Percentiles rank a stretch among this genome's conserved stretches.
Conservation (phyloP, 2,113 vertebrate species). For the Morone saxatilis region DNA sequence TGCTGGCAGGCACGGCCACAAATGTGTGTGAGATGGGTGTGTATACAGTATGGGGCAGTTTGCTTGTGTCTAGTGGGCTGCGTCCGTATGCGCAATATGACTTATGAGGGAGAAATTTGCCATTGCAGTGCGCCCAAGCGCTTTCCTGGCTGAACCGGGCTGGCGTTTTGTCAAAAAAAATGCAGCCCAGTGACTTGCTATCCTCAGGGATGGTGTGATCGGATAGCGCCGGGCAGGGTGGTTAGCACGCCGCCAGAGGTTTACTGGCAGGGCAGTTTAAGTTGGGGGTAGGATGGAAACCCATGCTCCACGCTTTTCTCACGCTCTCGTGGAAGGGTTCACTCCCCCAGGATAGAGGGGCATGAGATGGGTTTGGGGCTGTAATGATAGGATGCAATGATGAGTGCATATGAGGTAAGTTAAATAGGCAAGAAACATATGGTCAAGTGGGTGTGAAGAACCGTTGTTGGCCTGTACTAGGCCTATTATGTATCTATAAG, state of each 20-base stretch:
- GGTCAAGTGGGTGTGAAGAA: not conserved
- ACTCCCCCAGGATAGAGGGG: constrained; percentile 2
- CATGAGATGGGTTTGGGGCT: not conserved
- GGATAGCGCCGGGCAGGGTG: not conserved
- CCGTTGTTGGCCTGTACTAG: not conserved
- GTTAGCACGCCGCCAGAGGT: constrained; percentile 18
- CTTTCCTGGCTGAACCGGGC: constrained; percentile 64
- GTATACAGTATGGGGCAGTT: not conserved
- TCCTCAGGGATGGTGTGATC: constrained; percentile 38
- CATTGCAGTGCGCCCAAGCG: constrained; percentile 44
- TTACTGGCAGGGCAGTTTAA: not conserved
- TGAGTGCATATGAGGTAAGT: not conserved
- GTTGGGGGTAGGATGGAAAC: constrained; percentile 6
- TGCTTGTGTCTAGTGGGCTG: not conserved
- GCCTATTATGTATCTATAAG: not conserved
- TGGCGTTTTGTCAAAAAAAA: constrained; percentile 26
- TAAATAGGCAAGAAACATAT: not conserved
- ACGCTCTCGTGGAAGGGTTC: constrained; percentile 3
- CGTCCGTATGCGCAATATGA: not conserved
- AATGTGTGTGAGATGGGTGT: not conserved
- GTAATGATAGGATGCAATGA: not conserved
- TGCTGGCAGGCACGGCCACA: constrained; percentile 31
- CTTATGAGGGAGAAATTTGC: constrained; percentile 68
- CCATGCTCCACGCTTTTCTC: constrained; percentile 10
- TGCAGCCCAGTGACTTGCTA: constrained; percentile 52